Percentiles rank a stretch among this genome's conserved stretches.
Evolutionary conservation across 1,140 invertebrate genomes (phyloP).

Genomic region (Sinella curviseta): DNA sequence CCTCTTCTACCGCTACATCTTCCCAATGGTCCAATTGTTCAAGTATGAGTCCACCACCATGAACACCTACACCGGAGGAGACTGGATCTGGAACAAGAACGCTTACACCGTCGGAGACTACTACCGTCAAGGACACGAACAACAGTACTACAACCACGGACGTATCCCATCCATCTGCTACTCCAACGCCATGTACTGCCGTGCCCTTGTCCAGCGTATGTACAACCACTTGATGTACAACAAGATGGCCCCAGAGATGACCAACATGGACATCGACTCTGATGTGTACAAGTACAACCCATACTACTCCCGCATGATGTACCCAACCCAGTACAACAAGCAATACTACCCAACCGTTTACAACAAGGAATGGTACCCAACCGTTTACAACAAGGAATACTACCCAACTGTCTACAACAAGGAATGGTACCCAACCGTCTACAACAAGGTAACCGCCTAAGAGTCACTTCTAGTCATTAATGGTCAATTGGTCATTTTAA

Average conservation of each 20-base stretch:
- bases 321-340: too few relatives aligned
- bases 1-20: constrained; percentile 26
- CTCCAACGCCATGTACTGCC: neutral
- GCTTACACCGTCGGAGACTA: neutral
- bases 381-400: too few relatives aligned
- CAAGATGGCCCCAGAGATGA: neutral
- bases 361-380: too few relatives aligned
- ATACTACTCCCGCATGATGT: neutral
- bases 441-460: too few relatives aligned
- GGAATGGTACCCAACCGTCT: too few relatives aligned
- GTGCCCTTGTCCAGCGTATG: constrained; percentile 29
- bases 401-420: too few relatives aligned
- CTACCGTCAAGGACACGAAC: too few relatives aligned
- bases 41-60: neutral
- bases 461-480: too few relatives aligned
- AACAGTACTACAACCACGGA: neutral
- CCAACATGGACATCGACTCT: too few relatives aligned
- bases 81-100: neutral
- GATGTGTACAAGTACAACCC: neutral
- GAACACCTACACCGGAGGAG: neutral
- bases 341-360: too few relatives aligned
- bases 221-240: neutral
- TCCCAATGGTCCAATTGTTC: neutral
- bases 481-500: too few relatives aligned
- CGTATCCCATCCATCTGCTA: neutral